Evolutionary conservation across 2,797 vertebrate genomes (phyloP).

Genomic region (Phoebastria nigripes): DNA sequence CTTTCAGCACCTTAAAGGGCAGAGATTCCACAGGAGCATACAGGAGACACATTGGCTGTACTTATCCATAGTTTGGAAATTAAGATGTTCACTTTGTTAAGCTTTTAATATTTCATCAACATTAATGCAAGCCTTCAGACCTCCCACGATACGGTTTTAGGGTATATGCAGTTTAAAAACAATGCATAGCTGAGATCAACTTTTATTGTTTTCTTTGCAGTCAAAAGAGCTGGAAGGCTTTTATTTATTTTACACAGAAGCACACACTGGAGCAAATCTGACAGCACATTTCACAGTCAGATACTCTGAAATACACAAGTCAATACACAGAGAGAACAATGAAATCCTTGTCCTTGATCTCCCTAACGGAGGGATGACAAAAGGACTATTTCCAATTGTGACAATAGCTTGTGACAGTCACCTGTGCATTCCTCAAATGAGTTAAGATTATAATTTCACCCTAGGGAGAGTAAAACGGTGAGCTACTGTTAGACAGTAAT

Average conservation of each 20-base stretch:
- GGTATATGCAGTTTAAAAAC: neutral
- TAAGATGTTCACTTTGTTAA: neutral
- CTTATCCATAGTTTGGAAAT: neutral
- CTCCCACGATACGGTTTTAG: neutral
- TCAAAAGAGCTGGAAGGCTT: neutral
- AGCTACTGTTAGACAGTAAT: neutral
- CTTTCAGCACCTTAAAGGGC: neutral
- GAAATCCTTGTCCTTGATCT: constrained; percentile 3
- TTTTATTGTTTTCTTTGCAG: neutral
- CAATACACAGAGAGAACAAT: constrained; percentile 3
- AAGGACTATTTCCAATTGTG: neutral
- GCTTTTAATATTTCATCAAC: neutral
- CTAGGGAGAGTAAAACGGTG: neutral
- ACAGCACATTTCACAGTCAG: constrained; percentile 4
- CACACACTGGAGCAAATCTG: neutral
- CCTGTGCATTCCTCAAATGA: neutral
- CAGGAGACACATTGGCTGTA: neutral
- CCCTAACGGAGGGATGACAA: neutral
- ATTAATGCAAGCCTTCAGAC: neutral
- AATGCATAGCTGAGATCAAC: neutral
- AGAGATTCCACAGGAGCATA: neutral
- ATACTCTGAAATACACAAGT: neutral
- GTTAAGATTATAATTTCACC: neutral
- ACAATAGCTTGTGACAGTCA: constrained; percentile 14
- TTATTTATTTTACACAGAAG: neutral